These are phyloP conservation scores for Lumbricus terrestris DNA, from an alignment of 2,888 invertebrate species.

Conservation along the genomic window DNA sequence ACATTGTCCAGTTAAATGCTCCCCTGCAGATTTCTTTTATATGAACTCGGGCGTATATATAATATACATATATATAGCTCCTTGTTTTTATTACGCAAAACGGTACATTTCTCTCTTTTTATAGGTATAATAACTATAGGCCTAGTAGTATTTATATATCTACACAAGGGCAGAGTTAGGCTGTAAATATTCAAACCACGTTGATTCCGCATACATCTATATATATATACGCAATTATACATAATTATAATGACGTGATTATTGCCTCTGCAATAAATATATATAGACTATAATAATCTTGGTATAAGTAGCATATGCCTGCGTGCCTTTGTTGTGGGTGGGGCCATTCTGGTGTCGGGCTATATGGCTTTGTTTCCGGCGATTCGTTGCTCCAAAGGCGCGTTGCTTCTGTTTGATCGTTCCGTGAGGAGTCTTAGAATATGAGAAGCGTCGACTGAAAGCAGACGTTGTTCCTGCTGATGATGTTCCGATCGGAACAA, in stretches of 20 bases:
- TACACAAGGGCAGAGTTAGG: neutral
- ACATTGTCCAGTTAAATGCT: neutral
- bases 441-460: neutral
- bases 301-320: neutral
- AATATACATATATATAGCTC: neutral
- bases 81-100: neutral
- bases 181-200: neutral
- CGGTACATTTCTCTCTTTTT: neutral
- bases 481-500: neutral
- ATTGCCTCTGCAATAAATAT: neutral
- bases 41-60: neutral
- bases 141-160: neutral
- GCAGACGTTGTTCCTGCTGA: neutral
- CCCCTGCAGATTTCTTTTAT: neutral
- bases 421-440: neutral
- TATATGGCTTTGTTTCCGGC: neutral
- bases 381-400: neutral
- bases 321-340: neutral
- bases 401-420: neutral
- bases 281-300: neutral
- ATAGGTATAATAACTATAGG: no score
- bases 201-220: neutral
- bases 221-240: neutral
- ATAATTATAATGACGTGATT: neutral
- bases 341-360: neutral